Evolutionary conservation across 53 echinoderm and acorn worm species (phyloP).

Genomic region (Zoroaster sp.): DNA sequence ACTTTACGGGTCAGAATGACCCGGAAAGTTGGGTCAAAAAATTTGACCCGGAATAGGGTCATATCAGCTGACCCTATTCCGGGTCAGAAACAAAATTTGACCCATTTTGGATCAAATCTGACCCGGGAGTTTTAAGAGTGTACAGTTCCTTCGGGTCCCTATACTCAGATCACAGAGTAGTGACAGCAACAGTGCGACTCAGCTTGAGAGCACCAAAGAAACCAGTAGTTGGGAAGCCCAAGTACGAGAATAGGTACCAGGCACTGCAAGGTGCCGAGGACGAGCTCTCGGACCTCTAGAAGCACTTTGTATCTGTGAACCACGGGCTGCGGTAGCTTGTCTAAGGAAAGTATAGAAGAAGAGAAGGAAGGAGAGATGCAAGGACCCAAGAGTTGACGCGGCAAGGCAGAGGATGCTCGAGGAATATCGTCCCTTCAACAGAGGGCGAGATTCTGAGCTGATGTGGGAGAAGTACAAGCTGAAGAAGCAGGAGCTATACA

Average conservation of each 20-base stretch:
- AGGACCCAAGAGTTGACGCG: not conserved
- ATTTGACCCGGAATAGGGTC: too few species aligned
- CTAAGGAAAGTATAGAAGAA: not conserved
- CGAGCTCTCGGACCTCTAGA: too few species aligned
- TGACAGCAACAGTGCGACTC: not conserved
- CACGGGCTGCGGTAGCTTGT: not conserved
- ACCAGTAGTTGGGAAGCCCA: too few species aligned
- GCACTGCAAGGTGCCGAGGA: too few species aligned
- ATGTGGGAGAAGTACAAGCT: not conserved
- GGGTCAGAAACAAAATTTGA: too few species aligned
- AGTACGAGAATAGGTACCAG: too few species aligned
- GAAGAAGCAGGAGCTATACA: not conserved
- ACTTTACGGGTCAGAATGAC: too few species aligned
- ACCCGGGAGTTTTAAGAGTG: too few species aligned
- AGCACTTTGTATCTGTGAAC: too few species aligned
- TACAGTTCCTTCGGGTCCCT: constrained; percentile 30
- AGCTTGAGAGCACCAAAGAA: constrained; percentile 27
- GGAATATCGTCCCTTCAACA: not conserved
- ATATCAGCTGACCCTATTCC: too few species aligned
- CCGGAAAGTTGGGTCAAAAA: too few species aligned
- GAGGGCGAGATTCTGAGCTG: constrained; percentile 4
- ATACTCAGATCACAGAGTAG: constrained; percentile 32
- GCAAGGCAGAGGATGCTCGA: not conserved
- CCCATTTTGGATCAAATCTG: too few species aligned
- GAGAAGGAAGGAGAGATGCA: not conserved